Base-by-base conservation (phyloP, 2,797 vertebrate species). In the Urophycis tenuis region DNA sequence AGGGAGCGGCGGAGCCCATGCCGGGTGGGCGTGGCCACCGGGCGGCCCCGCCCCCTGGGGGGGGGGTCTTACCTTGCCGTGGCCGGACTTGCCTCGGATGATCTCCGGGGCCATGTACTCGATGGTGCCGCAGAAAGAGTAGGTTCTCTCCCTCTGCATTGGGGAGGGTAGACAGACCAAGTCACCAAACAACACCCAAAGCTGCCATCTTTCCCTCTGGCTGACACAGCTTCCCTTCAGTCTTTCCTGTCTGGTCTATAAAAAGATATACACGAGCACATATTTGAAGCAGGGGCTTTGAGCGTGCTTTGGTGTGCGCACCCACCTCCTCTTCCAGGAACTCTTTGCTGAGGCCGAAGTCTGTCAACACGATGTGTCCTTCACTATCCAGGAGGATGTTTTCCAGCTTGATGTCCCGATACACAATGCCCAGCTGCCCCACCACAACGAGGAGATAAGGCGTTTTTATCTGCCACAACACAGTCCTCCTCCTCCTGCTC, bases 71-170 rank as follows among this genome's bases (percentile, higher is more conserved):
- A 97, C 96, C 95, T 96, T 98, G 85, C 96, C 96, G 0, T 98
- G 96, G 0, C 96, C 96, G 0, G 93, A 53, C 85, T 96, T 96
- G 77, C 95, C 95, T 78, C 95, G 90, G 83, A 98, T 96, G 83
- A 97, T 98, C 86, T 98, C 96, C 0, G 96, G 96, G n/a, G 96
- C 96, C 96, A 98, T 98, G 89, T 98, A 98, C 85, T 98, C 96
- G 0, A 97, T 97, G 60, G 96, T 98, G 78, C 96, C 96, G 49
- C 96, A 98, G 88, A 98, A 98, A 0, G 96, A 98, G 88, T 95
- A 98, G 3, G 96, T 96, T 77, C 96, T 93, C 81, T 95, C 96
- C 87, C 94, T 95, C 96, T 98, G 81, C 17, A 78, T 70, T 1
- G 17, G 73, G 32, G 71, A 81, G 78, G 67, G 10, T 4, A 5